Base-by-base conservation (phyloP, 2,113 vertebrate genomes). In the Helogale parvula region DNA sequence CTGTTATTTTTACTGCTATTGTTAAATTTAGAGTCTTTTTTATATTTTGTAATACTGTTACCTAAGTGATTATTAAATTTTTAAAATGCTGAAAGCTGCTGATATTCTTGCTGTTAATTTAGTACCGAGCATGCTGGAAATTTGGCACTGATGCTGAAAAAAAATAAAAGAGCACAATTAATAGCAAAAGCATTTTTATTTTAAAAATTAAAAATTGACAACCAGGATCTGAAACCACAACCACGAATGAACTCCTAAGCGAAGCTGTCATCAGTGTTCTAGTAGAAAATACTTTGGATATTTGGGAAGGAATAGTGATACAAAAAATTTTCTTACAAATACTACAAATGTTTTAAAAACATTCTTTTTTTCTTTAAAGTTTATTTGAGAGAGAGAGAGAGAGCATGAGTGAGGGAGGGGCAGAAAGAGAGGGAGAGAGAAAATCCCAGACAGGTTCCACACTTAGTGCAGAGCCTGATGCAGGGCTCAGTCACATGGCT, bases 1-100 rank as follows among this genome's bases (percentile, higher is more conserved):
- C 7, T 91, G 14, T 47, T 93, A 35, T 65, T 91, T 88, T 88
- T 88, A 77, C 41, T 83, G 77, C 27, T n/a, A 57, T 88, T 83
- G 41, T 88, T 71, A 94, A 93, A 71, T 96, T 63, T 86, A 66
- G 71, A 87, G 66, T 88, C 5, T 8, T 76, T 80, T 93, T 93
- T 90, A 54, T 90, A 41, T 82, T 96, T 35, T 90, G 17, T 72
- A 87, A 54, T 72, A 60, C 47, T 82, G 27, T 87, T 29, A 69
- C 88, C 74, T 31, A 82, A 68, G 23, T 82, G 3, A 23, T 47
- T 29, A 41, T 88, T 90, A 84, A 79, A 80, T 90, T 47, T 35
- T 38, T 14, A 35, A 81, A 72, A 71, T 35, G 88, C 16, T 94
- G 52, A 82, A 72, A 87, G 83, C 35, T 88, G 52, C 33, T 88